These are phyloP conservation scores for Nomada ferruginata DNA, from an alignment of 2,888 invertebrate genomes.

Conservation along the genomic window DNA sequence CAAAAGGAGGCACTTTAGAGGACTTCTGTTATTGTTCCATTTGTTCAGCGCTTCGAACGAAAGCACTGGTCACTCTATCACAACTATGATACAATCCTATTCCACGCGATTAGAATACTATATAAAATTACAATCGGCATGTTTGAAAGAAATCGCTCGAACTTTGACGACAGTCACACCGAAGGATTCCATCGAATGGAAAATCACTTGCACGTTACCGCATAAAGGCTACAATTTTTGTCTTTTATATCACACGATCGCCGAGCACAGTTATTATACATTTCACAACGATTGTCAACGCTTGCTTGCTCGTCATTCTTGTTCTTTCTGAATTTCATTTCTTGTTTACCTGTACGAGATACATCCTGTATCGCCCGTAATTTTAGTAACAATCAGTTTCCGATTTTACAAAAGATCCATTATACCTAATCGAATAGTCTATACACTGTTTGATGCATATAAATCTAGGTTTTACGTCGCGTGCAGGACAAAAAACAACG, in stretches of 20 bases:
- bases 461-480: slow-evolving; percentile 37
- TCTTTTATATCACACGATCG: slow-evolving; percentile 47
- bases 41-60: background rate
- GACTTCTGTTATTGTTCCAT: slow-evolving; percentile 11
- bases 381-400: slow-evolving; percentile 40
- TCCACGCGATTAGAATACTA: slow-evolving; percentile 8
- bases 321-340: background rate
- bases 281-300: slow-evolving; percentile 20
- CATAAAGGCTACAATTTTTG: slow-evolving; percentile 32
- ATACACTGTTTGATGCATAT: slow-evolving; percentile 33
- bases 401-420: slow-evolving; percentile 5
- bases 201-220: slow-evolving; percentile 12
- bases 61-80: slow-evolving; percentile 22
- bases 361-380: slow-evolving; percentile 30
- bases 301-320: background rate
- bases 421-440: slow-evolving; percentile 26
- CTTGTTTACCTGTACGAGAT: slow-evolving; percentile 17
- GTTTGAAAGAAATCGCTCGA: background rate
- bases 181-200: slow-evolving; percentile 16
- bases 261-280: slow-evolving; percentile 22
- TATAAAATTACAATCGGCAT: slow-evolving; percentile 7
- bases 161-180: background rate
- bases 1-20: slow-evolving; percentile 3
- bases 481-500: slow-evolving; percentile 27
- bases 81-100: slow-evolving; percentile 12